These are phyloP conservation scores for Spodoptera exigua DNA, from an alignment of 2,888 invertebrate genomes.

Conservation along the genomic window DNA sequence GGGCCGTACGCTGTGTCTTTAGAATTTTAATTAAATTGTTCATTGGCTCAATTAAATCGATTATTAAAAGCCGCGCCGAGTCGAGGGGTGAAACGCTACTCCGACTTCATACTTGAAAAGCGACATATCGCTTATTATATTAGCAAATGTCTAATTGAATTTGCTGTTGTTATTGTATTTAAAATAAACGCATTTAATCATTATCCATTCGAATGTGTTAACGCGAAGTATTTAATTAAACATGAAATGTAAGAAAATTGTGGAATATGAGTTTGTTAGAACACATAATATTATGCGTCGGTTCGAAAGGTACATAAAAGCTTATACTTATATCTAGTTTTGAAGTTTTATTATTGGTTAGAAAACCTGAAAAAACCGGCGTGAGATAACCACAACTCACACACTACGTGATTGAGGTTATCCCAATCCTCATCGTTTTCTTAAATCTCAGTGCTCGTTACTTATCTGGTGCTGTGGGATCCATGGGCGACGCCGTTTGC, in stretches of 20 bases:
- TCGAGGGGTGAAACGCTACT: slow-evolving; percentile 62
- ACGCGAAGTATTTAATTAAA: slow-evolving; percentile 32
- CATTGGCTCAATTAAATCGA: slow-evolving; percentile 87
- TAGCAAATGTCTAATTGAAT: slow-evolving; percentile 45
- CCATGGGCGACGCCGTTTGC: too few relatives aligned
- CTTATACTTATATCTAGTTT: too few relatives aligned
- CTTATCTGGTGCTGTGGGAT: too few relatives aligned
- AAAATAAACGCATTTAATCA: slow-evolving; percentile 26
- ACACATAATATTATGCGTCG: too few relatives aligned
- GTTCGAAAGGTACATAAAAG: too few relatives aligned
- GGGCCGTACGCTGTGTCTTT: slow-evolving; percentile 75
- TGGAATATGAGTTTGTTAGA: too few relatives aligned
- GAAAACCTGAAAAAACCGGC: too few relatives aligned
- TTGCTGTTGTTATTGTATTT: slow-evolving; percentile 29
- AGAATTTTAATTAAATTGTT: slow-evolving; percentile 87
- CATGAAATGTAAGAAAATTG: slow-evolving; percentile 33
- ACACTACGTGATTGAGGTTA: too few relatives aligned
- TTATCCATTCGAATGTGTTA: slow-evolving; percentile 20
- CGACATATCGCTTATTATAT: slow-evolving; percentile 45
- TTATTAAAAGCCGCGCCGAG: slow-evolving; percentile 72
- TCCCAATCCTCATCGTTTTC: too few relatives aligned
- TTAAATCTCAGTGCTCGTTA: too few relatives aligned
- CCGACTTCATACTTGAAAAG: slow-evolving; percentile 52
- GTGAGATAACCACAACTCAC: too few relatives aligned
- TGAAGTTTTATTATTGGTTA: too few relatives aligned